phyloP scores from a whole-genome alignment of 2,888 invertebrate species.

The Lamproptera curius region DNA sequence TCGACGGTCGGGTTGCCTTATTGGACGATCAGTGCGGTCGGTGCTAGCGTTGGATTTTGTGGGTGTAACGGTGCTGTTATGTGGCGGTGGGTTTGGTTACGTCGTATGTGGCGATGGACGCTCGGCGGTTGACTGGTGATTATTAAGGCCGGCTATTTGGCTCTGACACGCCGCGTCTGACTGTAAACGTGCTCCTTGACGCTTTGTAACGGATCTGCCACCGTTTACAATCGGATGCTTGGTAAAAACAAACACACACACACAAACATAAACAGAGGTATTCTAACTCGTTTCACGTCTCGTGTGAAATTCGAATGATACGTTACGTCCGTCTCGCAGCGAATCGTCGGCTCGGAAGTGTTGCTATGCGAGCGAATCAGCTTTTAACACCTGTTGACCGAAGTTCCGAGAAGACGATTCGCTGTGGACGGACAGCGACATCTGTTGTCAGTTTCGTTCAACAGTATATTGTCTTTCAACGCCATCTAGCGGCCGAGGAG shows the following conservation, averaged over 20 bases:
- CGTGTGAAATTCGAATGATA: neutral
- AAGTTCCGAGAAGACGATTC: constrained; percentile 13
- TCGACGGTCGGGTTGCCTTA: neutral
- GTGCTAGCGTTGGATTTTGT: no score
- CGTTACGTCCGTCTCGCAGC: neutral
- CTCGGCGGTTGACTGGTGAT: neutral
- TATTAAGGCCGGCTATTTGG: neutral
- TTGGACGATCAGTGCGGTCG: no score
- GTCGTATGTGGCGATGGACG: no score
- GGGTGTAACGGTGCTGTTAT: neutral
- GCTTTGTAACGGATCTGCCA: neutral
- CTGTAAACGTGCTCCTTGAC: no score
- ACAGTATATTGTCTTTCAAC: constrained; percentile 18
- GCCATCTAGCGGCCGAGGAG: constrained; percentile 45
- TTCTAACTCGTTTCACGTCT: no score
- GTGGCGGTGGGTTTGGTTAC: no score
- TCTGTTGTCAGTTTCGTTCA: neutral
- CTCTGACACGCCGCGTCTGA: neutral
- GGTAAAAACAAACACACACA: no score
- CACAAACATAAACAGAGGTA: no score
- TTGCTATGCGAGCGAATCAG: neutral
- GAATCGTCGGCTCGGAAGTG: neutral
- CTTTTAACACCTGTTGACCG: neutral
- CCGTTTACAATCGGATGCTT: neutral
- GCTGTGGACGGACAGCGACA: constrained; percentile 4